Conservation (phyloP, 1,140 invertebrate genomes). For the Acromyrmex heyeri region DNA sequence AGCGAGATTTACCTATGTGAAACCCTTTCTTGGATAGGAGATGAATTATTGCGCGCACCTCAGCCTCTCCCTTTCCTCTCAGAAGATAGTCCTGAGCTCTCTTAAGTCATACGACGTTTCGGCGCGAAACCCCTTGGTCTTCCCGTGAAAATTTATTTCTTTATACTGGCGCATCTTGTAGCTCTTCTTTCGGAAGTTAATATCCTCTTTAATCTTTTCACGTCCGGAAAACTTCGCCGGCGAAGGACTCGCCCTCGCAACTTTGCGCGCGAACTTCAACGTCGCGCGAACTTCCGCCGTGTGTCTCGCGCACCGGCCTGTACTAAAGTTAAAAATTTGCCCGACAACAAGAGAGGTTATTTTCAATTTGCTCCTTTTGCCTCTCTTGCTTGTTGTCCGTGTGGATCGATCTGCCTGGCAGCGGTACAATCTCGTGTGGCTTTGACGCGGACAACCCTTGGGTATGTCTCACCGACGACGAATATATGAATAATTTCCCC, state of each 20-base stretch:
- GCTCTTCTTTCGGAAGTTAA: conserved; percentile 58
- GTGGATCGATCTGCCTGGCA: conserved; percentile 2
- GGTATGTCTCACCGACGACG: conserved; percentile 60
- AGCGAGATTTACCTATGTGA: conserved; percentile 80
- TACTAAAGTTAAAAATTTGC: conserved; percentile 57
- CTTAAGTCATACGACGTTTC: conserved; percentile 39
- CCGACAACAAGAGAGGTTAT: conserved; percentile 46
- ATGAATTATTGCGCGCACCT: conserved; percentile 68
- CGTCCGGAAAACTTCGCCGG: conserved; percentile 34
- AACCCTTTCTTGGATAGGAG: conserved; percentile 34
- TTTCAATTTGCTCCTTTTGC: conserved; percentile 42
- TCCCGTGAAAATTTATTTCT: conserved; percentile 57
- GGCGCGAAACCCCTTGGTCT: conserved; percentile 31
- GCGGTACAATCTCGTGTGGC: conserved; percentile 41
- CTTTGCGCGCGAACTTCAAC: conserved; percentile 50
- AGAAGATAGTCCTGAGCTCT: conserved; percentile 41
- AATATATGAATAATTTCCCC: conserved; percentile 70
- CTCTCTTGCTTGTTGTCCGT: conserved; percentile 13
- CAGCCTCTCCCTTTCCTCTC: background rate
- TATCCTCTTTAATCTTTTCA: conserved; percentile 57
- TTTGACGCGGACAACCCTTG: conserved; percentile 45
- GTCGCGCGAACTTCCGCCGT: conserved; percentile 48
- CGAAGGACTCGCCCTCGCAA: conserved; percentile 34
- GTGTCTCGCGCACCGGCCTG: conserved; percentile 37
- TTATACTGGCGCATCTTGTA: conserved; percentile 57